Percentiles rank a stretch among this genome's conserved stretches.
Evolutionary conservation across 2,888 invertebrate genomes (phyloP).

Genomic region (Shargacucullia verbasci): DNA sequence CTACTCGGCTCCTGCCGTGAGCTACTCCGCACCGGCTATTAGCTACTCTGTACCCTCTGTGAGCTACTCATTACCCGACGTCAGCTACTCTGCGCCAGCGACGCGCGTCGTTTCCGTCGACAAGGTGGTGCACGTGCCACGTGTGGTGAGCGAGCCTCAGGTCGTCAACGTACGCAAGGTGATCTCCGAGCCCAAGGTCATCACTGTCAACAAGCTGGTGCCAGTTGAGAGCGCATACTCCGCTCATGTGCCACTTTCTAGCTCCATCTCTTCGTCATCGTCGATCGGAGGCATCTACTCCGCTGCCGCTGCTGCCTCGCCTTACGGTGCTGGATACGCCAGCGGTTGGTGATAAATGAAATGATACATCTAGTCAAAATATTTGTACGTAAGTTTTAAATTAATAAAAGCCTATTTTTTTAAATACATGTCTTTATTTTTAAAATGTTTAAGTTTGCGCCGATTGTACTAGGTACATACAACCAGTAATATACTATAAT

Average conservation of each 20-base stretch:
- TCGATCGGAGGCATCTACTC: conserved; percentile 9
- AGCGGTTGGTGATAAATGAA: conserved; percentile 21
- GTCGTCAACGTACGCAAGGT: conserved; percentile 46
- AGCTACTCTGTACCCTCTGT: conserved; percentile 7
- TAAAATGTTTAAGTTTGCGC: no score
- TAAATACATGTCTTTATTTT: no score
- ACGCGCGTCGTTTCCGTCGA: conserved; percentile 24
- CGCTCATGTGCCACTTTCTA: no score
- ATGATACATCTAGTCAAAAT: not conserved
- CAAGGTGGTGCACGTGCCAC: conserved; percentile 48
- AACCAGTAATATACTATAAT: no score
- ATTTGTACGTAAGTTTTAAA: conserved; percentile 5
- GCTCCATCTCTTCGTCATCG: not conserved
- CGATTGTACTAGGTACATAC: no score
- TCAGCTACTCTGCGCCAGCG: conserved; percentile 14
- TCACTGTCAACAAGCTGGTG: conserved; percentile 41
- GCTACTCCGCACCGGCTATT: conserved; percentile 11
- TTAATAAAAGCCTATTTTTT: conserved; percentile 10
- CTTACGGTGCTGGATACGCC: conserved; percentile 31
- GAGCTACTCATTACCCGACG: conserved; percentile 9
- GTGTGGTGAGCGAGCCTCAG: conserved; percentile 45
- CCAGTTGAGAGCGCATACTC: conserved; percentile 14
- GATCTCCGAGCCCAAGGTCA: conserved; percentile 40
- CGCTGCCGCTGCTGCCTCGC: conserved; percentile 3
- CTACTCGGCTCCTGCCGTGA: conserved; percentile 7